Base-by-base conservation (phyloP, 64 coral and sea anemone species). In the Acropora yongei region DNA sequence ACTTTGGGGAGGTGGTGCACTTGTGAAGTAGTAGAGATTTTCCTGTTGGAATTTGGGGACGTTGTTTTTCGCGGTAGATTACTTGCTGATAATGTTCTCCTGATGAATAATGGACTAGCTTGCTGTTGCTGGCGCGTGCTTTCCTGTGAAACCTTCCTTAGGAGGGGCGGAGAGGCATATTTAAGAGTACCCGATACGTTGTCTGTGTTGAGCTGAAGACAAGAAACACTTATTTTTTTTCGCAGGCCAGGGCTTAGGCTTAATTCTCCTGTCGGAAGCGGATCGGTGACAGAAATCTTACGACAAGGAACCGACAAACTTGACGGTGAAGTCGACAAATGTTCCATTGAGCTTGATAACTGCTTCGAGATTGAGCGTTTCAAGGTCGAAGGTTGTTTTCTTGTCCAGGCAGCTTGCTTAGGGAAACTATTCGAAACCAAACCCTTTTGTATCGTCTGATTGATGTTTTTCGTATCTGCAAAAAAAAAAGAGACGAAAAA, bases 281-380 rank as follows among this genome's bases (percentile, higher is more conserved):
- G 82, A 85, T 85, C 82, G 66, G 82, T 72, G 44, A 85, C 82
- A 44, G 82, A 85, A 85, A 85, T 85, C 45, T 85, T 51, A 72
- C 46, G 82, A 85, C 82, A 45, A 49, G 42, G 44, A 17, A 47
- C 82, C 82, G 65, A 85, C 44, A 67, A 30, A 46, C 44, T 17
- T 17, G 57, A 44, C 82, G 82, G 6, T 30, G 82, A 71, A 85
- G 82, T 47, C 63, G 82, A 85, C 66, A 41, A 85, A 17, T 71
- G 61, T 1, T 85, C 82, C 42, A 65, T 71, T 71, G 82, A 71
- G 63, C 45, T 85, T 18, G 82, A 85, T 8, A 30, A 47, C 63
- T 85, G 82, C 43, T 85, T 85, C 45, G 82, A 9, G 44, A 85
- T 65, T 49, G 61, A 65, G 69, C 82, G 82, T 85, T 85, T 85